Base-by-base conservation (phyloP, 2,888 invertebrate genomes). In the Apodemia zela region DNA sequence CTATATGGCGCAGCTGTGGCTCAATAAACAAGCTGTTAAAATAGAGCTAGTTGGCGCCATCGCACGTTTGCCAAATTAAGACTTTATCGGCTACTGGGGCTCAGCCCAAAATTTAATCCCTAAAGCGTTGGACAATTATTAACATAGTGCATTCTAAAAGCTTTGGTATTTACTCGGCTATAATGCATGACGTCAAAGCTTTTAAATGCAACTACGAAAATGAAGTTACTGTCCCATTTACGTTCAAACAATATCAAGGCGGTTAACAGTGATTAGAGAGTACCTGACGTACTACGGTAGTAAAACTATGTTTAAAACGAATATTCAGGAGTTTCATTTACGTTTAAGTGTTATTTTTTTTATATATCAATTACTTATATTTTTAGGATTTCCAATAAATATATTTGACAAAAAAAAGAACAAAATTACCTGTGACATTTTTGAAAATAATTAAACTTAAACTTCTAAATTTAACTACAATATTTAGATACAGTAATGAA, bases 81-180 rank as follows among this genome's bases (percentile, higher is more conserved):
- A 61, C 68, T 65, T 68, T 69, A 69, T 67, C 67, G 67, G 60
- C 63, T 66, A 66, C 62, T 62, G 68, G 33, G 29, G 67, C 63
- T 65, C 61, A 66, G 69, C 65, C 65, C 65, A 69, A 67, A 67
- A 66, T 68, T 67, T 68, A 67, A 65, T 68, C 66, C 68, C 66
- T 66, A 63, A 57, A 68, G 67, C 68, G 65, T 45, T 29, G 17
- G 18, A 18, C 42, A 59, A 59, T 45, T 58, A 29, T 59, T 59
- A 25, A 58, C 38, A 62, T 54, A 42, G 35, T 42, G 35, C 51
- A 21, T 51, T 51, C 51, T 51, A 51, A 51, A 51, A 51, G 51
- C 51, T 51, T 51, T 51, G 51, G 51, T 51, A 51, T 51, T 21
- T 51, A 51, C 51, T 21, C 51, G 42, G 21, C 51, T 51, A 18